Percentiles rank a stretch among this genome's conserved stretches.
These are phyloP conservation scores for Ophion costatus DNA, from an alignment of 2,888 invertebrate species.

Conservation along the genomic window DNA sequence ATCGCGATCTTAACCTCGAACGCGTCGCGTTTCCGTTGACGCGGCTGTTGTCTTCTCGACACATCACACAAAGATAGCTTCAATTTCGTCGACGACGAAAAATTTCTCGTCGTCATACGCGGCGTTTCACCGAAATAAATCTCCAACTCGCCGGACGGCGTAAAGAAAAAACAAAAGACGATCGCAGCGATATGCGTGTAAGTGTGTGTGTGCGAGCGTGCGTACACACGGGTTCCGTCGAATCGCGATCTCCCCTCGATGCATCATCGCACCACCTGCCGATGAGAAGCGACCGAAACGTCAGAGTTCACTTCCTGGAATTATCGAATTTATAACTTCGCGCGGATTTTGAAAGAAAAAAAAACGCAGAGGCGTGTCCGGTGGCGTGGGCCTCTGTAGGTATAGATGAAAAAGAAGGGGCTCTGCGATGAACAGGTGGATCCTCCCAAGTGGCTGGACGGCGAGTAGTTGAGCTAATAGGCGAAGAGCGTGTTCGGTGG, in stretches of 20 bases:
- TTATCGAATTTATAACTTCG: not conserved
- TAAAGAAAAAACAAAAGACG: conserved; percentile 12
- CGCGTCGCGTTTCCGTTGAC: conserved; percentile 2
- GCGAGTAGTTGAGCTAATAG: not conserved
- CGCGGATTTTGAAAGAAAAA: no score
- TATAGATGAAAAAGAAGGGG: not conserved
- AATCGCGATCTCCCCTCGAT: conserved; percentile 68
- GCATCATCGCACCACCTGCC: not conserved
- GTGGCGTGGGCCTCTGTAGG: no score
- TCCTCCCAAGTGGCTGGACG: not conserved
- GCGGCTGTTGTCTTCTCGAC: not conserved
- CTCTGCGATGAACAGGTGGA: not conserved
- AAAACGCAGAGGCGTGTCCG: no score
- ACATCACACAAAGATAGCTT: not conserved
- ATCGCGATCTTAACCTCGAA: conserved; percentile 30
- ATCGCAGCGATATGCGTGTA: not conserved
- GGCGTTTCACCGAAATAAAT: not conserved
- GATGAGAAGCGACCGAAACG: not conserved
- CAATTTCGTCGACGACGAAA: not conserved
- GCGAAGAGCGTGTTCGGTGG: no score
- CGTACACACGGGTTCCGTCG: conserved; percentile 60
- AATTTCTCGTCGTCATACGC: not conserved
- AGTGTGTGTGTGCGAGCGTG: not conserved
- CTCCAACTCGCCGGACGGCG: not conserved
- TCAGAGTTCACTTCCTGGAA: not conserved